Conservation (phyloP, 2,888 invertebrate genomes). For the Nomada ruficornis region DNA sequence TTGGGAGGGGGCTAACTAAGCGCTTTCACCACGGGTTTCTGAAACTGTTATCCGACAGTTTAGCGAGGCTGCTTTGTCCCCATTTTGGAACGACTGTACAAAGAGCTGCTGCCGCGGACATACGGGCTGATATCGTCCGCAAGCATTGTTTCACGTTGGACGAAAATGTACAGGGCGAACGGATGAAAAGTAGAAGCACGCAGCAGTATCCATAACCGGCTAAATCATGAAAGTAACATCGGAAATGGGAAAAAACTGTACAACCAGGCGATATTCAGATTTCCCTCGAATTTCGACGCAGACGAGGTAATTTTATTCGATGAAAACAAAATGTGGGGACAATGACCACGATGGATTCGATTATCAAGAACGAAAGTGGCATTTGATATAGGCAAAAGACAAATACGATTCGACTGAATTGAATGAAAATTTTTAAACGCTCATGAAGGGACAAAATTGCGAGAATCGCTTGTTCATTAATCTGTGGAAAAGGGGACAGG, state of each 20-base stretch:
- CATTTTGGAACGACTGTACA: constrained; percentile 59
- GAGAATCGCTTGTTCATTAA: too few species aligned
- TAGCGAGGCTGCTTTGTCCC: constrained; percentile 46
- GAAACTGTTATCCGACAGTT: constrained; percentile 60
- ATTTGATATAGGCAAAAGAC: not conserved
- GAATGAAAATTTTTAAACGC: too few species aligned
- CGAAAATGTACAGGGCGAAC: constrained; percentile 32
- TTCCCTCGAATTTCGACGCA: too few species aligned
- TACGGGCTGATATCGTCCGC: constrained; percentile 69
- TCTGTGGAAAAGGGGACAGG: too few species aligned
- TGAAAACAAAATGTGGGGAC: too few species aligned
- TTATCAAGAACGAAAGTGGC: too few species aligned
- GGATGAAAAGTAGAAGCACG: not conserved
- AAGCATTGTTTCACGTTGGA: constrained; percentile 31
- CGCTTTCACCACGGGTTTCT: constrained; percentile 22
- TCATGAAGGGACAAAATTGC: too few species aligned
- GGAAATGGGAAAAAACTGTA: not conserved
- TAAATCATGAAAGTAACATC: too few species aligned
- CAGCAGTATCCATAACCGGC: not conserved
- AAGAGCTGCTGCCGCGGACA: constrained; percentile 71
- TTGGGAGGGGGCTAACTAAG: constrained; percentile 10
- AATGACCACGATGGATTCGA: too few species aligned
- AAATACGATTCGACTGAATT: not conserved
- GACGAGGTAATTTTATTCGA: too few species aligned
- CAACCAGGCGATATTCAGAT: too few species aligned